phyloP scores from a whole-genome alignment of 2,888 invertebrate genomes.

The Zelleria hepariella region DNA sequence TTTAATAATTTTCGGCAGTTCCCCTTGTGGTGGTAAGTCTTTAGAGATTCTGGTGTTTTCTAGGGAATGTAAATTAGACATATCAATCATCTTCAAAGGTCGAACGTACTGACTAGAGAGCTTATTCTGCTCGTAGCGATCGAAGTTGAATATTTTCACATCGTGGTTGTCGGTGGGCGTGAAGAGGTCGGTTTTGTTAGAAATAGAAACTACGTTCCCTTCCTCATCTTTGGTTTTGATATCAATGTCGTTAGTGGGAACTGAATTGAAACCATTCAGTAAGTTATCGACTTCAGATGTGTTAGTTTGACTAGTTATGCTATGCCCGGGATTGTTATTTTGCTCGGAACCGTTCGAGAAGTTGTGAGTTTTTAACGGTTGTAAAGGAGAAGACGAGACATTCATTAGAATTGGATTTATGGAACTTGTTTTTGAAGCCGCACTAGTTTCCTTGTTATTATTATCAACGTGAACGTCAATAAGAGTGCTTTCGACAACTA shows the following conservation, averaged over 20 bases:
- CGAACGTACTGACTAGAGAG: constrained; percentile 41
- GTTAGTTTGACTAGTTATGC: constrained; percentile 45
- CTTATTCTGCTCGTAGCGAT: constrained; percentile 65
- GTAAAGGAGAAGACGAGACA: constrained; percentile 61
- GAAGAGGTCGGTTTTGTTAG: constrained; percentile 21
- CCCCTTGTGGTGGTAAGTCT: constrained; percentile 48
- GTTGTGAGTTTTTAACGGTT: constrained; percentile 62
- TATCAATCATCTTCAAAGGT: constrained; percentile 56
- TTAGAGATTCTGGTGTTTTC: constrained; percentile 65
- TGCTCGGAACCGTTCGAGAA: constrained; percentile 56
- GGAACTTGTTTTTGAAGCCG: constrained; percentile 31
- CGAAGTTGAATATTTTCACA: constrained; percentile 67
- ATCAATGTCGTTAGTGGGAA: constrained; percentile 17
- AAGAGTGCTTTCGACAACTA: constrained; percentile 56
- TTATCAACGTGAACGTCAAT: constrained; percentile 62
- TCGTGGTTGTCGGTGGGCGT: constrained; percentile 45
- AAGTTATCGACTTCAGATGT: constrained; percentile 50
- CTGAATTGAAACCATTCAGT: constrained; percentile 42
- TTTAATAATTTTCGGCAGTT: constrained; percentile 33
- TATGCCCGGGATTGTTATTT: constrained; percentile 53
- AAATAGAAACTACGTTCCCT: constrained; percentile 5
- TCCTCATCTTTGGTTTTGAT: not conserved
- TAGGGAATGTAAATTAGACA: constrained; percentile 58
- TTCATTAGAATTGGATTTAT: constrained; percentile 59
- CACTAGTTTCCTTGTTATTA: constrained; percentile 45